phyloP scores from a whole-genome alignment of 2,888 invertebrate species.

The Polydrusus tereticollis region DNA sequence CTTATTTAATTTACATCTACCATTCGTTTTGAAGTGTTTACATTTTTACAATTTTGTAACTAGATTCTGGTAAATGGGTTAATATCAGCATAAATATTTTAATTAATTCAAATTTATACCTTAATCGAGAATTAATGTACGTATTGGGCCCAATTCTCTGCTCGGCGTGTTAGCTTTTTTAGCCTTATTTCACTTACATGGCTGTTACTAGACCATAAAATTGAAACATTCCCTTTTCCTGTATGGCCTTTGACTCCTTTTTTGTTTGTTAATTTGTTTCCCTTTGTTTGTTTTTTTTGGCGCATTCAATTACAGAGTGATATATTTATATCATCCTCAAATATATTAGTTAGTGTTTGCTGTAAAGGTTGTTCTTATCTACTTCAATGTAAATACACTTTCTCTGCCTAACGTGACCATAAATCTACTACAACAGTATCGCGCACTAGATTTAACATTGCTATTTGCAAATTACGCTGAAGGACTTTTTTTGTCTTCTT shows the following conservation, averaged over 20 bases:
- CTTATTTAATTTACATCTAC: too few relatives aligned
- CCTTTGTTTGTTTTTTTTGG: neutral
- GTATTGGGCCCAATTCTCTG: slow-evolving; percentile 38
- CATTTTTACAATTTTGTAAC: neutral
- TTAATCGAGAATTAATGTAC: slow-evolving; percentile 39
- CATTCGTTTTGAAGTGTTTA: neutral
- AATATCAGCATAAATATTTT: slow-evolving; percentile 19
- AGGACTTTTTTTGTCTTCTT: too few relatives aligned
- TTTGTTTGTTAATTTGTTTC: slow-evolving; percentile 14
- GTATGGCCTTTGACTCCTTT: slow-evolving; percentile 22
- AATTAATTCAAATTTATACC: slow-evolving; percentile 44
- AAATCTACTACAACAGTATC: too few relatives aligned
- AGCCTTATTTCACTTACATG: slow-evolving; percentile 28
- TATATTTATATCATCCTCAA: neutral
- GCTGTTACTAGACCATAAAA: slow-evolving; percentile 40
- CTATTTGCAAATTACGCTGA: too few relatives aligned
- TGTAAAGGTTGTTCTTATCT: too few relatives aligned
- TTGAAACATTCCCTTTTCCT: slow-evolving; percentile 42
- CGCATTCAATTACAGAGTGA: neutral
- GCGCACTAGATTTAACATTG: too few relatives aligned
- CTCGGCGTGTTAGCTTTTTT: slow-evolving; percentile 35
- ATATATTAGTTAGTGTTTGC: too few relatives aligned
- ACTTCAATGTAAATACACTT: too few relatives aligned
- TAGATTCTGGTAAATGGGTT: slow-evolving; percentile 7
- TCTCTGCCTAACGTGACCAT: too few relatives aligned